A percentile compares a stretch with the other conserved stretches of the same genome.
These are phyloP conservation scores for Psix sp. DNA, from an alignment of 1,140 invertebrate species.

Conservation along the genomic window DNA sequence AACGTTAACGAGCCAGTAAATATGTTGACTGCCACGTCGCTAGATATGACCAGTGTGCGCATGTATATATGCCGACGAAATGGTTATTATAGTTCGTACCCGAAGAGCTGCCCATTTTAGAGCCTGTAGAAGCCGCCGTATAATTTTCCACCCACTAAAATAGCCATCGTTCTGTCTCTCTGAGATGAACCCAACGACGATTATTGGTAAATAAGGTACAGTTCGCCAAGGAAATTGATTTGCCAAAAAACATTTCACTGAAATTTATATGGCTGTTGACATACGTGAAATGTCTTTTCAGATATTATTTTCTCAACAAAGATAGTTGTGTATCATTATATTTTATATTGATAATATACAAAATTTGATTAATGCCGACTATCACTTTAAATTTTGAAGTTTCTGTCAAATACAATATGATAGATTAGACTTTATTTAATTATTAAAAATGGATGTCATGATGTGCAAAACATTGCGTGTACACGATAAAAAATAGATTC, in stretches of 20 bases:
- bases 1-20: slow-evolving; percentile 78
- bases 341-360: no score
- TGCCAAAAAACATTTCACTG: slow-evolving; percentile 19
- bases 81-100: slow-evolving; percentile 78
- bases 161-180: slow-evolving; percentile 74
- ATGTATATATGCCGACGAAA: slow-evolving; percentile 71
- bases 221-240: slow-evolving; percentile 67
- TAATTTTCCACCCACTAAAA: slow-evolving; percentile 79
- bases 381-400: no score
- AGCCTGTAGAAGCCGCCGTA: slow-evolving; percentile 76
- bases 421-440: no score
- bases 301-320: no score
- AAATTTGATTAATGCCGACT: no score
- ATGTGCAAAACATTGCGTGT: no score
- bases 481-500: no score
- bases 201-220: slow-evolving; percentile 78
- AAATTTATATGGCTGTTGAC: no score
- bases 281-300: no score
- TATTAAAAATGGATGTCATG: no score
- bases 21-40: slow-evolving; percentile 76
- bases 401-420: no score
- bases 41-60: slow-evolving; percentile 59
- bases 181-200: slow-evolving; percentile 70
- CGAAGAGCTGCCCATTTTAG: slow-evolving; percentile 77
- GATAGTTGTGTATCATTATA: no score